Conservation (phyloP, 2,797 vertebrate species). For the Gymnothorax reevesii region DNA sequence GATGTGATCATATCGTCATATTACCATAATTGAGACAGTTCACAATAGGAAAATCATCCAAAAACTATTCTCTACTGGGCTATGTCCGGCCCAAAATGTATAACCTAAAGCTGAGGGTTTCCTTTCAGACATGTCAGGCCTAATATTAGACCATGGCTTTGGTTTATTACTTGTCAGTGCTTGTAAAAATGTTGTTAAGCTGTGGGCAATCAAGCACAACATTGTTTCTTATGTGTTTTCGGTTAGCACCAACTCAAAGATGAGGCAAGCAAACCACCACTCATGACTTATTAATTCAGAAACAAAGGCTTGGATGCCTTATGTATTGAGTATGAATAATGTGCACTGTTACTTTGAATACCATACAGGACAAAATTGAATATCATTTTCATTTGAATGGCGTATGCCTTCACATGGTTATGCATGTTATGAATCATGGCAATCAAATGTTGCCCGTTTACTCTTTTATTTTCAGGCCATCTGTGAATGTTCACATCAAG, state of each 20-base stretch:
- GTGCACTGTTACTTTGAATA: background rate
- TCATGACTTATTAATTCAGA: background rate
- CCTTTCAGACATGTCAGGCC: background rate
- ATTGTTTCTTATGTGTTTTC: background rate
- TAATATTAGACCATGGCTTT: background rate
- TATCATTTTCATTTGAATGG: background rate
- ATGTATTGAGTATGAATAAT: background rate
- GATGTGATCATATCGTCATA: background rate
- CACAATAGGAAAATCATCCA: background rate
- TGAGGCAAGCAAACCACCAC: background rate
- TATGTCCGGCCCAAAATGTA: background rate
- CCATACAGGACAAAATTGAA: background rate
- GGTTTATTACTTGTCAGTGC: background rate
- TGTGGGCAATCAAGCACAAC: background rate
- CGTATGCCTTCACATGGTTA: too few relatives aligned
- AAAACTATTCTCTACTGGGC: too few relatives aligned
- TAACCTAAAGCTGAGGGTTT: background rate
- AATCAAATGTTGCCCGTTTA: too few relatives aligned
- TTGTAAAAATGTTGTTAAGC: background rate
- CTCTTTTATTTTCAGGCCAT: too few relatives aligned
- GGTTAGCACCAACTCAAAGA: background rate
- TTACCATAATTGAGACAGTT: background rate
- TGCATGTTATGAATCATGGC: too few relatives aligned
- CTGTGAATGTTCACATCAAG: too few relatives aligned
- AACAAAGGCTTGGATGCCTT: background rate